Base-by-base conservation (phyloP, 2,888 invertebrate genomes). In the Pseudolycoriella hygida region DNA sequence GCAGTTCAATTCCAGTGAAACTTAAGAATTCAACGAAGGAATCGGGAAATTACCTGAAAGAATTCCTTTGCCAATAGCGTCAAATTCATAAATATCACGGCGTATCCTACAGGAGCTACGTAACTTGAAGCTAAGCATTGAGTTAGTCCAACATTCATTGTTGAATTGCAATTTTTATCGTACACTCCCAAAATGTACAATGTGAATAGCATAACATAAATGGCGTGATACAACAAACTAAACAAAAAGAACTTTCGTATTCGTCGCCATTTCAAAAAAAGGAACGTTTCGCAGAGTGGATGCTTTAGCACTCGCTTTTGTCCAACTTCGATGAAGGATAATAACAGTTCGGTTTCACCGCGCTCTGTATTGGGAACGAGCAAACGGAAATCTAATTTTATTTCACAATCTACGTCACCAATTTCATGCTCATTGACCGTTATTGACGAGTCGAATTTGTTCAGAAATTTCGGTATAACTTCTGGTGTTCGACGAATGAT, bases 401-500 rank as follows among this genome's bases (percentile, higher is more conserved):
- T 69, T 59, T 87, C 86, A 54, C 87, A 87, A 57, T 88, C 87
- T 0, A 85, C 82, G 53, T 88, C 87, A 0, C 85, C 85, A 18
- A 87, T 69, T 58, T 88, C 87, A 54, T 87, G 85, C 55, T 87
- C 87, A 11, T 17, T 40, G 6, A 84, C 71, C 52, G 78, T 77
- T 12, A 87, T 79, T 0, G 84, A 78, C 32, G 77, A 71, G 53
- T 86, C 84, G 40, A 87, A 71, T 57, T 82, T 80, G 41, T 71
- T 65, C 43, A 79, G 62, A 45, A 81, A 72, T 44, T 79, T 74
- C 0, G 83, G 80, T 39, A 87, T 71, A 4, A 85, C 81, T 52
- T 86, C 83, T 0, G 88, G 87, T 0, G 85, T 87, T 51, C 85
- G 71, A n/a, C 86, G 73, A 1, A 85, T 80, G 46, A 88, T 84